Base-by-base conservation (phyloP, 2,113 vertebrate genomes). In the Eudyptes chrysolophus region DNA sequence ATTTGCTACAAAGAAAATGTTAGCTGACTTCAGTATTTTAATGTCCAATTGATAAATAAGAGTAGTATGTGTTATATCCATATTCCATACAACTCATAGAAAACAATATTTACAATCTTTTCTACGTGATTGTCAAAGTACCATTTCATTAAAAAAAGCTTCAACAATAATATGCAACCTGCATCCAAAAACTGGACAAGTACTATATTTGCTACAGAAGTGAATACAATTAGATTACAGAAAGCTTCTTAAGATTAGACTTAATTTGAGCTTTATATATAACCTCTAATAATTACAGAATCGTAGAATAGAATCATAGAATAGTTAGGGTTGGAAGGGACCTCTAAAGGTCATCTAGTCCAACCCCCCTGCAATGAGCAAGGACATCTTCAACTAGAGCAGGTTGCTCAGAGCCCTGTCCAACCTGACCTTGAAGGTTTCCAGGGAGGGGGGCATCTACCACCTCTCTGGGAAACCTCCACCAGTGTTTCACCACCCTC, bases 201-300 rank as follows among this genome's bases (percentile, higher is more conserved):
- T 86, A 91, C 48, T 52, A 32, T 83, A 86, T 96, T 97, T 98
- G 38, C 57, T 95, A 91, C 77, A 81, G 58, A 94, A 96, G 38
- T 94, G 21, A 95, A 66, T 95, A 68, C 87, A 97, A 95, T 94
- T 98, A 95, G 72, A 92, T 94, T 96, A 93, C 83, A 96, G 51
- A 97, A 85, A 94, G 83, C 38, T 96, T 92, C 40, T 36, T 38
- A 62, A 90, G 46, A 71, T 92, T 95, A 94, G 29, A 89, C 7
- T 16, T 90, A 95, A 66, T 69, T 49, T 95, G 66, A 97, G 49
- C 65, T 97, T 97, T 71, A 40, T 25, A 90, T 79, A 84, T 27
- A 93, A 91, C 48, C 14, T 89, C 52, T 93, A 92, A 96, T 94
- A 91, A 96, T 77, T 83, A 42, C 42, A 42, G 42, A 42, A 42